Evolutionary conservation across 2,888 invertebrate genomes (phyloP), one percentile per base, ranked within the genome.

Genomic region (Tineola bisselliella): DNA sequence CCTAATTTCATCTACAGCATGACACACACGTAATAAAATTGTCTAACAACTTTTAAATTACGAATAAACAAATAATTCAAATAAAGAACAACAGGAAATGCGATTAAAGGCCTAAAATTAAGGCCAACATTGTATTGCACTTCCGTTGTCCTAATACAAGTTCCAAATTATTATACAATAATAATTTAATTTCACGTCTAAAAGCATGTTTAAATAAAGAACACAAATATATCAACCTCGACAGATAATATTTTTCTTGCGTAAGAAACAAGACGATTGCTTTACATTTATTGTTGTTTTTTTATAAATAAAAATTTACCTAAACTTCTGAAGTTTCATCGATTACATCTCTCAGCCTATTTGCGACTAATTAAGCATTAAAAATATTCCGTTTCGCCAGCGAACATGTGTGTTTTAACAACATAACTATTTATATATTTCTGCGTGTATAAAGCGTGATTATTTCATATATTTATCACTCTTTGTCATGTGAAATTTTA

Each of bases 181-280:
- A n/a, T n/a, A n/a, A n/a, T n/a, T 38, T 6, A 38, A 38, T 38
- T 25, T 25, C 25, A 38, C 3, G 10, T 38, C 38, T 38, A 38
- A 38, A 25, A 3, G 38, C n/a, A 6, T 38, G n/a, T 38, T 38
- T 38, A 38, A 38, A 12, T n/a, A n/a, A n/a, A n/a, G n/a, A n/a
- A n/a, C n/a, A n/a, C n/a, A n/a, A 38, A 12, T 38, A 38, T 6
- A 6, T 6, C 10, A 38, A 38, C 38, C 11, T 25, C 25, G n/a
- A 38, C 18, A 25, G 54, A 54, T 54, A 54, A 25, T 54, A 25
- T 54, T 25, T 18, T 54, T 54, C 54, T 54, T 54, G 54, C 54
- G 54, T 54, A 54, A 54, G 52, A 52, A n/a, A 17, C 3, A 17
- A 52, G 25, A 25, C 25, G 25, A 54, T 54, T 38, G 25, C 25